phyloP scores from a whole-genome alignment of 2,888 invertebrate species.

The Aspidiotus destructor region DNA sequence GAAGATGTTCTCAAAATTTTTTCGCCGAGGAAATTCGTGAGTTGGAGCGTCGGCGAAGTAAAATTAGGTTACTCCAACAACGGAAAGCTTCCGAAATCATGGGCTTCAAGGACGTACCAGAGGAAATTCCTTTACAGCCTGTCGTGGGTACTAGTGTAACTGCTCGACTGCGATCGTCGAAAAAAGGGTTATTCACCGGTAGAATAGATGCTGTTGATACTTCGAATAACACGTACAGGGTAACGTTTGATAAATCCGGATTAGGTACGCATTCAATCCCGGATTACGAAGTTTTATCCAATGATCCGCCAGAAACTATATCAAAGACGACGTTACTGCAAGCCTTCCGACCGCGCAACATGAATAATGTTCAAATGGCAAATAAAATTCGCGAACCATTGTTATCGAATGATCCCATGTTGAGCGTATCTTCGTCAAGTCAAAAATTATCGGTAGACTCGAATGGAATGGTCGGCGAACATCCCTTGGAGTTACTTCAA shows the following conservation, averaged over 20 bases:
- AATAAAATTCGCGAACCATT: constrained; percentile 21
- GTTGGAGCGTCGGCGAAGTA: constrained; percentile 77
- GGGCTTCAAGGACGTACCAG: constrained; percentile 74
- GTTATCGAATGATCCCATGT: constrained; percentile 26
- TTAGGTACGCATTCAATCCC: constrained; percentile 92
- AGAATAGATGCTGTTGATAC: constrained; percentile 93
- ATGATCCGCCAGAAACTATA: constrained; percentile 83
- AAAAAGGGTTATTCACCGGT: constrained; percentile 90
- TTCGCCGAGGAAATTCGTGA: constrained; percentile 90
- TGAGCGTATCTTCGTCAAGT: constrained; percentile 15
- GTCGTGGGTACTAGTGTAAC: constrained; percentile 91
- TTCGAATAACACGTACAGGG: constrained; percentile 84
- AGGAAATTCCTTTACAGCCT: constrained; percentile 87
- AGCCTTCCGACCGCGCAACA: constrained; percentile 33
- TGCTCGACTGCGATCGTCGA: constrained; percentile 71
- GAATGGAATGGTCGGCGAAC: constrained; percentile 30
- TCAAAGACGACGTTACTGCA: constrained; percentile 39
- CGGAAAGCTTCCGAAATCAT: constrained; percentile 71
- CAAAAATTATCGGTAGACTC: constrained; percentile 14
- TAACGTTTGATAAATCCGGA: constrained; percentile 85
- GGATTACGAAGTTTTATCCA: constrained; percentile 90
- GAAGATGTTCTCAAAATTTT: constrained; percentile 81
- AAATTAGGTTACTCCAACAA: constrained; percentile 87
- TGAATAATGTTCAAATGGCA: constrained; percentile 7
- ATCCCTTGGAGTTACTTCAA: constrained; percentile 34